Percentiles rank a stretch among this genome's conserved stretches.
Conservation (phyloP, 2,797 vertebrate species). For the Pteropus rufus region DNA sequence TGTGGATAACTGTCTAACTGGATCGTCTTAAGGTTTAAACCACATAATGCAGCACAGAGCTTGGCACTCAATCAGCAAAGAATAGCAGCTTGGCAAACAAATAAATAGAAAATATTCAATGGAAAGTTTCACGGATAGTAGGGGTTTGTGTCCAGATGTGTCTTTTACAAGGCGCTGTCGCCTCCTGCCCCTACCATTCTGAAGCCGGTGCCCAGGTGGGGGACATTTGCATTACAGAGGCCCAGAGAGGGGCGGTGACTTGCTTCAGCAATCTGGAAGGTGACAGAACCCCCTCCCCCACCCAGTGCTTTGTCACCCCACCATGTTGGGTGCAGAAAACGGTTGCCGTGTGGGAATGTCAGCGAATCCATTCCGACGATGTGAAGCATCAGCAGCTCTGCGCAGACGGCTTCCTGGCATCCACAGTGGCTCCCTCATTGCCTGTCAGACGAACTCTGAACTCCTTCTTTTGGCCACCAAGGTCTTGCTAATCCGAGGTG, state of each 20-base stretch:
- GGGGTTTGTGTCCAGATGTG: not conserved
- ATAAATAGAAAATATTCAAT: accelerated
- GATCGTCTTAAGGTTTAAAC: not conserved
- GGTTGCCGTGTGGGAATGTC: not conserved
- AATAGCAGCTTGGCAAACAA: not conserved
- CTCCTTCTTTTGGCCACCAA: not conserved
- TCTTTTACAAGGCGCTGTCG: not conserved
- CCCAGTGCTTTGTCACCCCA: not conserved
- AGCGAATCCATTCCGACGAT: not conserved
- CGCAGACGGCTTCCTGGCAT: not conserved
- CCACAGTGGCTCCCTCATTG: accelerated
- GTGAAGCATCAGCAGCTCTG: not conserved
- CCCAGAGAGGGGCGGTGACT: not conserved
- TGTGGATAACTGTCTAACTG: not conserved
- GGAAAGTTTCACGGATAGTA: accelerated
- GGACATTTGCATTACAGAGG: not conserved
- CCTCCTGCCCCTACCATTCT: not conserved
- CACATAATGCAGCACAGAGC: no score
- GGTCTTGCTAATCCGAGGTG: not conserved
- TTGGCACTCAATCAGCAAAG: not conserved
- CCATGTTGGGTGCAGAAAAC: not conserved
- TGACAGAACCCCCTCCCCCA: not conserved
- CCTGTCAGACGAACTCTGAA: not conserved
- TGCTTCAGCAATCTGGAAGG: not conserved
- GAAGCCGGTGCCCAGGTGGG: no score